Base-by-base conservation (phyloP, 30 jellyfish, hydroid and myxozoan genomes). In the Haliclystus octoradiatus region DNA sequence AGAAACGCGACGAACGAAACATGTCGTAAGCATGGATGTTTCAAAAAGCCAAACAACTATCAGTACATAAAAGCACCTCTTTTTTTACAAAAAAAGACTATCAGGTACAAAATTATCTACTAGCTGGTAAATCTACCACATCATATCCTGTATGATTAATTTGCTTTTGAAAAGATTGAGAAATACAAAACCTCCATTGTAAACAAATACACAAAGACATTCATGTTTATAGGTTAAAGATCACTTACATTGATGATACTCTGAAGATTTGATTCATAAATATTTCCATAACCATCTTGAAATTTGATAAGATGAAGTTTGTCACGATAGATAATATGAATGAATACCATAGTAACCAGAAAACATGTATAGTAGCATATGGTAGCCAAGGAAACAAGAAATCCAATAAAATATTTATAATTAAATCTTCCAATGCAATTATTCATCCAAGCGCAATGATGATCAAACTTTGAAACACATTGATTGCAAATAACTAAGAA, bases 401-500 rank as follows among this genome's bases (percentile, higher is more conserved):
- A 80, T 31, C 72, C 88, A 26, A 81, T 66, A 76, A 88, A 88
- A 47, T 75, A 75, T 40, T 76, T 68, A 72, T 79, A 33, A 34
- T 80, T 88, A 65, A 71, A 26, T 65, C 73, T 72, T 19, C 94
- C 97, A 49, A 88, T 66, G 73, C 97, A 88, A 27, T 71, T 60
- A 72, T 88, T 88, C n/a, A 88, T 80, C 85, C 93, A 88, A 4
- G 93, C 34, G 77, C 97, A 88, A 68, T 88, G 97, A 67, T 88
- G 97, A 51, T 88, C 97, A 63, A 88, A 88, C 33, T 93, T 66
- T 24, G 97, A 77, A 7, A 88, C 82, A 40, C 97, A 88, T 22
- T 49, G 71, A 74, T 88, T 71, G 76, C 97, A 88, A 14, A 88
- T 29, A 65, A 85, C 97, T 88, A 73, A 26, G 61, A 75, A 1